These are phyloP conservation scores for Garra rufa DNA, from an alignment of 2,113 vertebrate genomes.

Conservation along the genomic window DNA sequence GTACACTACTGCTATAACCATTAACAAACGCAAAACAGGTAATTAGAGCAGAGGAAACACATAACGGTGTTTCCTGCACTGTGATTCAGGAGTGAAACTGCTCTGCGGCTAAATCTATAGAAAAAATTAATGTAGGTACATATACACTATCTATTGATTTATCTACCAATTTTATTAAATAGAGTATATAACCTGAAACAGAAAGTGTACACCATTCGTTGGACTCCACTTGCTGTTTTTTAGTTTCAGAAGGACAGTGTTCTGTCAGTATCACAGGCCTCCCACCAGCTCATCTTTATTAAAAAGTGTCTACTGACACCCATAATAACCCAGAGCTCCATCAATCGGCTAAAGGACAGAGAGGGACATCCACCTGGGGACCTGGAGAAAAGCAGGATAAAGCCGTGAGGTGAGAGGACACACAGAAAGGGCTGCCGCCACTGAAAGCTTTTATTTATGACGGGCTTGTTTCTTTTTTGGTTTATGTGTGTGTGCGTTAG, in stretches of 20 bases:
- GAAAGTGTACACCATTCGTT: neutral
- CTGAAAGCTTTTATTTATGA: slow-evolving; percentile 47
- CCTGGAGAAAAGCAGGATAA: slow-evolving; percentile 6
- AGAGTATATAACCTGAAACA: neutral
- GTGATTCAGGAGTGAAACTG: neutral
- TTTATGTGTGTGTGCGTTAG: slow-evolving; percentile 17
- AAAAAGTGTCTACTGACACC: slow-evolving; percentile 7
- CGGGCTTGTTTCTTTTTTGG: slow-evolving; percentile 32
- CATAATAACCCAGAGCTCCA: slow-evolving; percentile 15
- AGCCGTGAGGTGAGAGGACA: slow-evolving; percentile 23
- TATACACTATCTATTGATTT: no score
- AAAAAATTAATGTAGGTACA: no score
- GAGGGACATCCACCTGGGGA: slow-evolving; percentile 37
- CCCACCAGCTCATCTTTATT: slow-evolving; percentile 34
- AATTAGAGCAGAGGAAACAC: slow-evolving; percentile 62
- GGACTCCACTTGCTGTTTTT: slow-evolving; percentile 44
- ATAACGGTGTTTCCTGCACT: neutral
- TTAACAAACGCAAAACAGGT: slow-evolving; percentile 78
- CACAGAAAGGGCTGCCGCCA: slow-evolving; percentile 16
- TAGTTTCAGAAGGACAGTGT: slow-evolving; percentile 57
- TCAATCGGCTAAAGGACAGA: neutral
- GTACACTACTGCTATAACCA: slow-evolving; percentile 71
- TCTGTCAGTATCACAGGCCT: slow-evolving; percentile 13
- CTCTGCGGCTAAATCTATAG: neutral
- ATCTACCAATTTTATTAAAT: no score